Conservation (phyloP, 2,797 vertebrate genomes). For the Argentina silus region DNA sequence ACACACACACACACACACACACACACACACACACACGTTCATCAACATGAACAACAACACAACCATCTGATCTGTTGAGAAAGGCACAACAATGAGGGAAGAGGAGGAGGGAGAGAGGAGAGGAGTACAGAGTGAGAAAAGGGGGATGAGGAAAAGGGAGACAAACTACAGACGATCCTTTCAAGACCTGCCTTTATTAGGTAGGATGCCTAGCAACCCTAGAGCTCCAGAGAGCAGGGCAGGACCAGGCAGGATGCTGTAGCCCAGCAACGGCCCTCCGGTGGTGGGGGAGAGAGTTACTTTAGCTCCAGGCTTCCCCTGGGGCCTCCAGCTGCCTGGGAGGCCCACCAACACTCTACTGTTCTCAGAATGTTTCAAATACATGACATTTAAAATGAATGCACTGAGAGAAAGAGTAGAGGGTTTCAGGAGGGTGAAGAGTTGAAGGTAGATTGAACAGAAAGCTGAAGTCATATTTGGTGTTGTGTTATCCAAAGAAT, state of each 20-base stretch:
- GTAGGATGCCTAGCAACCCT: slow-evolving; percentile 47
- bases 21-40: too few species aligned
- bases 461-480: slow-evolving; percentile 1
- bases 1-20: too few species aligned
- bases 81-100: too few species aligned
- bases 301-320: not conserved
- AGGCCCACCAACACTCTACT: not conserved
- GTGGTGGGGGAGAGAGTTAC: slow-evolving; percentile 18
- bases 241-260: slow-evolving; percentile 6
- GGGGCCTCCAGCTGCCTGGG: slow-evolving; percentile 4
- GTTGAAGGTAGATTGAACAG: not conserved
- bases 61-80: too few species aligned
- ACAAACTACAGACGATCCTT: slow-evolving; percentile 4
- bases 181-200: slow-evolving; percentile 32
- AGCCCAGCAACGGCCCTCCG: slow-evolving; percentile 48
- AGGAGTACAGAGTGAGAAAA: slow-evolving; percentile 20
- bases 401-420: not conserved
- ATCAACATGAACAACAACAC: too few species aligned
- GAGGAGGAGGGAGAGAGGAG: not conserved
- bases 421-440: not conserved
- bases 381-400: not conserved
- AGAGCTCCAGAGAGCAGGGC: slow-evolving; percentile 34
- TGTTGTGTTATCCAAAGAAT: not conserved
- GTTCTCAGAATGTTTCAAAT: not conserved
- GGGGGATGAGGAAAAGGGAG: too few species aligned